phyloP scores from a whole-genome alignment of 2,113 vertebrate genomes.

The Tricholaema leucomelas region DNA sequence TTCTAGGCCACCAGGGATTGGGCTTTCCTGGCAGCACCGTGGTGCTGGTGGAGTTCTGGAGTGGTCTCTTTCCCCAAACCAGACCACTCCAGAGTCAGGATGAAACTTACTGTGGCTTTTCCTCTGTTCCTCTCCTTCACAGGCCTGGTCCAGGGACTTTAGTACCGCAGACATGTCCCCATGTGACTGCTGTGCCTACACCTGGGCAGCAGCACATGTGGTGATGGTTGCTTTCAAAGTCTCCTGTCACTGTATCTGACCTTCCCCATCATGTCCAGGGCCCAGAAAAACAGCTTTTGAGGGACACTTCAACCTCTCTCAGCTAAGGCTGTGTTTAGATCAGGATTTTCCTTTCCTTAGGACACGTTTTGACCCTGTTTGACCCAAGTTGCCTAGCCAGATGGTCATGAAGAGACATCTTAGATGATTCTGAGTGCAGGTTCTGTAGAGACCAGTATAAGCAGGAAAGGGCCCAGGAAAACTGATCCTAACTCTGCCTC shows the following conservation, averaged over 20 bases:
- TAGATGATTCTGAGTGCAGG: accelerated
- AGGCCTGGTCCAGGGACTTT: accelerated
- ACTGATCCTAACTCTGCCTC: neutral
- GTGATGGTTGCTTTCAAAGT: neutral
- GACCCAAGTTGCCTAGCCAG: neutral
- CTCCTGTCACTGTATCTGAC: neutral
- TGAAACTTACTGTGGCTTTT: accelerated
- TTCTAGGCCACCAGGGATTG: neutral
- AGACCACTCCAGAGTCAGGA: neutral
- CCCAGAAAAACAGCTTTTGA: neutral
- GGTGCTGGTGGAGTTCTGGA: neutral
- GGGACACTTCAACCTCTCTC: neutral
- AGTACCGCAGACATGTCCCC: accelerated
- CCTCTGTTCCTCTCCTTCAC: neutral
- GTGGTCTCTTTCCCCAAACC: too few relatives aligned
- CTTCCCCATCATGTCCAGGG: neutral
- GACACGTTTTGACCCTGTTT: accelerated
- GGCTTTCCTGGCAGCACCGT: neutral
- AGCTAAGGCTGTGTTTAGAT: neutral
- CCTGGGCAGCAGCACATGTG: accelerated
- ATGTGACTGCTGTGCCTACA: neutral
- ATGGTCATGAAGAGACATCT: accelerated
- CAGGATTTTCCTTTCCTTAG: neutral
- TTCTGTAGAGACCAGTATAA: neutral
- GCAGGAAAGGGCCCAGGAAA: neutral